phyloP scores from a whole-genome alignment of 2,113 vertebrate species.

The Peromyscus californicus region DNA sequence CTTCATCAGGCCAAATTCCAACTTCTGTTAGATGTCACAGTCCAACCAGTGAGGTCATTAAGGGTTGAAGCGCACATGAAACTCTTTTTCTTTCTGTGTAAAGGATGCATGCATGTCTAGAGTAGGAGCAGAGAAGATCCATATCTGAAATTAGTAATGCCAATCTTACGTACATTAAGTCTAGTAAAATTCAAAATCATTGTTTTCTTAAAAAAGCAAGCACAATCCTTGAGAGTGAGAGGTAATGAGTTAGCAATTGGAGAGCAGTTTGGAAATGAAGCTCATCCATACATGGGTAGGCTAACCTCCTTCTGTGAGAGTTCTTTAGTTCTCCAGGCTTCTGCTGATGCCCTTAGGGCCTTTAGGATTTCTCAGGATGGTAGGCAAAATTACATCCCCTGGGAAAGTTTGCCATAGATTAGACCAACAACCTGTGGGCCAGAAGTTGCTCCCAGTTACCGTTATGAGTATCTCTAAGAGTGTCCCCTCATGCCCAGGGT shows the following conservation, averaged over 20 bases:
- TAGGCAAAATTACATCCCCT: background rate
- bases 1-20: background rate
- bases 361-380: background rate
- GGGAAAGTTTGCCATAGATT: background rate
- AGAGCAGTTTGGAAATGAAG: background rate
- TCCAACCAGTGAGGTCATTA: background rate
- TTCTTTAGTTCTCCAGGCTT: background rate
- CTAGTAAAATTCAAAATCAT: background rate
- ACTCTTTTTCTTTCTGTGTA: background rate
- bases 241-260: background rate
- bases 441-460: background rate
- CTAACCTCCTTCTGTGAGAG: background rate
- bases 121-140: background rate
- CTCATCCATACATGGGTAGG: too few relatives aligned
- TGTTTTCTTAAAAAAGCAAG: background rate
- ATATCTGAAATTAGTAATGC: background rate
- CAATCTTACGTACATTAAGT: background rate
- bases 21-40: background rate
- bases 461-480: background rate
- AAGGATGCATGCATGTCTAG: background rate
- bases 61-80: background rate
- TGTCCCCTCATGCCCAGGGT: fast-evolving
- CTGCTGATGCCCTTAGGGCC: fast-evolving
- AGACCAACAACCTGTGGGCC: background rate
- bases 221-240: background rate